A percentile compares a stretch with the other conserved stretches of the same genome.
These are phyloP conservation scores for Oscheius sp. DNA, from an alignment of 2,888 invertebrate species.

Conservation along the genomic window DNA sequence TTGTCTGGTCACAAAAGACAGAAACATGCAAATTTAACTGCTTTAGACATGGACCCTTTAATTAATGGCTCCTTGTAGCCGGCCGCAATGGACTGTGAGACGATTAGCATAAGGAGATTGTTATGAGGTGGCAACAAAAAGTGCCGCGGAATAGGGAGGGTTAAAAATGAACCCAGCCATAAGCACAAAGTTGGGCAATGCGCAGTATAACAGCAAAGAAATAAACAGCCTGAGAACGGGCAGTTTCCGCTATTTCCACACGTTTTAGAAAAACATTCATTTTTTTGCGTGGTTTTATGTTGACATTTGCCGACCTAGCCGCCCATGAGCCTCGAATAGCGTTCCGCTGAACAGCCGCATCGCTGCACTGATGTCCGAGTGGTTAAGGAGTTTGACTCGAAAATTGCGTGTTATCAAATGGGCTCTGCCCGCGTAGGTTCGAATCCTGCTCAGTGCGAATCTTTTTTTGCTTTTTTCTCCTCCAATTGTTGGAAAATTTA, in stretches of 20 bases:
- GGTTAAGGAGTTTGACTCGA: conserved; percentile 38
- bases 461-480: conserved; percentile 16
- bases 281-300: background rate
- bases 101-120: conserved; percentile 28
- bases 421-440: conserved; percentile 35
- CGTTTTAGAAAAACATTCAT: too few relatives aligned
- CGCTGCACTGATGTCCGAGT: conserved; percentile 33
- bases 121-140: conserved; percentile 20
- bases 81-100: background rate
- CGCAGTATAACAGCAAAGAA: too few relatives aligned
- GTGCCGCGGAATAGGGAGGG: too few relatives aligned
- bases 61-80: conserved; percentile 30
- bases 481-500: background rate
- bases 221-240: too few relatives aligned
- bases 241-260: too few relatives aligned
- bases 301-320: background rate
- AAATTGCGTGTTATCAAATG: conserved; percentile 15
- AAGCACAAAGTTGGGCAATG: too few relatives aligned
- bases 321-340: background rate
- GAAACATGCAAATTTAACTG: conserved; percentile 26
- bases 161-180: too few relatives aligned
- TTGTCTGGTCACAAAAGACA: background rate
- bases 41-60: conserved; percentile 1
- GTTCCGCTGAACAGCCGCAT: background rate
- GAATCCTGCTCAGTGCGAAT: conserved; percentile 33